Percentiles rank a stretch among this genome's conserved stretches.
Conservation (phyloP, 2,113 vertebrate species). For the Dermatemys mawii region DNA sequence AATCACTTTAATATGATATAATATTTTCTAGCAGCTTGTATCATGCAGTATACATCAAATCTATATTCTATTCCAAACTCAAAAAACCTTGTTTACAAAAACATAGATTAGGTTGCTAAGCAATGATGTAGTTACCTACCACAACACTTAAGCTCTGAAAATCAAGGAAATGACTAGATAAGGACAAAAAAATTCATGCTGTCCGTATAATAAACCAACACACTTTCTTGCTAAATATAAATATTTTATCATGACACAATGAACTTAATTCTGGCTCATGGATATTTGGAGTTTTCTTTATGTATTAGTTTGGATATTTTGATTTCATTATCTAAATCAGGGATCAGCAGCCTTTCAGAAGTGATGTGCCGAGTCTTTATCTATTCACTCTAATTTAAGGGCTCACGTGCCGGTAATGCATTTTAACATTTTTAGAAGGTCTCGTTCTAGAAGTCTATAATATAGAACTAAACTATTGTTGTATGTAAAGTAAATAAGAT, state of each 20-base stretch:
- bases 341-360: too few species aligned
- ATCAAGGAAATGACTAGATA: neutral
- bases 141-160: neutral
- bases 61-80: neutral
- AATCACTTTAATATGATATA: constrained; percentile 30
- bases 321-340: neutral
- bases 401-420: too few species aligned
- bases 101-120: constrained; percentile 49
- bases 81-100: neutral
- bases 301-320: neutral
- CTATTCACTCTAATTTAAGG: too few species aligned
- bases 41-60: neutral
- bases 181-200: neutral
- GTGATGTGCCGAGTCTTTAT: too few species aligned
- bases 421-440: too few species aligned
- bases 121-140: constrained; percentile 27
- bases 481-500: too few species aligned
- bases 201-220: neutral
- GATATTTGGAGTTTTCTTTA: neutral
- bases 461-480: too few species aligned
- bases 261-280: neutral
- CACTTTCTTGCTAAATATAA: neutral
- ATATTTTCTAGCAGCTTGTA: constrained; percentile 5
- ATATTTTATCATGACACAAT: neutral
- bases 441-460: too few species aligned